These are phyloP conservation scores for Coecobrya sp. DNA, from an alignment of 2,888 invertebrate species.

Conservation along the genomic window DNA sequence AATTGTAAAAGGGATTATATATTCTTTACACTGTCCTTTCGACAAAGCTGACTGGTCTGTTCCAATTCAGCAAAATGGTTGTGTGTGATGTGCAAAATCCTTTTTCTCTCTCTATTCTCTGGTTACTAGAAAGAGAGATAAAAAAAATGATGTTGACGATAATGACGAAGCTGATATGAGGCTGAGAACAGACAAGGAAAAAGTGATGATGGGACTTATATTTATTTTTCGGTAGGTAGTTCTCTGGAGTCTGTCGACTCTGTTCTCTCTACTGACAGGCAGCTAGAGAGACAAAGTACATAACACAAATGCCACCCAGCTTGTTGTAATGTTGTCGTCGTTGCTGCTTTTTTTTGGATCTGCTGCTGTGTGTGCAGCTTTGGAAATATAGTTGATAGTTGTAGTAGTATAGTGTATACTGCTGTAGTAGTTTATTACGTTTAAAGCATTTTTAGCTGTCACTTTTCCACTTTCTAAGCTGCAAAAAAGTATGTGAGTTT, in stretches of 20 bases:
- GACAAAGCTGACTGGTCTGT: background rate
- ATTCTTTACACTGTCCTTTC: background rate
- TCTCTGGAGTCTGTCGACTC: constrained; percentile 12
- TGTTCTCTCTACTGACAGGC: background rate
- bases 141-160: background rate
- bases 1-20: background rate
- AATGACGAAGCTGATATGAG: background rate
- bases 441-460: constrained; percentile 69
- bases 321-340: background rate
- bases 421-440: constrained; percentile 65
- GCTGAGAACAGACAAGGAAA: background rate
- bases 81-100: constrained; percentile 6
- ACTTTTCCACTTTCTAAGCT: constrained; percentile 58
- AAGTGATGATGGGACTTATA: constrained; percentile 18
- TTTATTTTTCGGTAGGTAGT: background rate
- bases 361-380: background rate
- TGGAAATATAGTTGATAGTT: background rate
- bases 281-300: background rate
- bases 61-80: constrained; percentile 21
- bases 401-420: background rate
- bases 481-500: constrained; percentile 30
- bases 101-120: background rate
- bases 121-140: background rate
- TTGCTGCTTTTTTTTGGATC: background rate
- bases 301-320: constrained; percentile 13